Percentiles rank a stretch among this genome's conserved stretches.
Evolutionary conservation across 2,888 invertebrate genomes (phyloP).

Genomic region (Drosophila helvetica): DNA sequence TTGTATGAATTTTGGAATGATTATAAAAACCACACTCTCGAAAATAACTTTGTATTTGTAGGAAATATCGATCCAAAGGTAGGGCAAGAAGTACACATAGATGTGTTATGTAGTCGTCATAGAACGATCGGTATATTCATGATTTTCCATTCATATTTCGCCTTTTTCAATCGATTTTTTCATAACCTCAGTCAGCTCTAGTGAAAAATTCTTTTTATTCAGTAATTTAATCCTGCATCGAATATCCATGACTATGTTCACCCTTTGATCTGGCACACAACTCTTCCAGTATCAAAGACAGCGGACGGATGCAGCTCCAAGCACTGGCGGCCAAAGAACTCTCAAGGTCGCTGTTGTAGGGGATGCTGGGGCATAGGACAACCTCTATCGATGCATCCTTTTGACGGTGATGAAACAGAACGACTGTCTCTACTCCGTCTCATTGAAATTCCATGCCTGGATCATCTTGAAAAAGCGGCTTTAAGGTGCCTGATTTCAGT

Average conservation of each 20-base stretch:
- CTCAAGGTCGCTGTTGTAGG: constrained; percentile 97
- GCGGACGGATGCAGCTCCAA: not conserved
- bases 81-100: too few relatives aligned
- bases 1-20: too few relatives aligned
- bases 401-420: constrained; percentile 90
- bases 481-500: constrained; percentile 11
- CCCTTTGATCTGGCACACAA: not conserved
- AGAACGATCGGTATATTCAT: too few relatives aligned
- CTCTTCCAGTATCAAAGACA: not conserved
- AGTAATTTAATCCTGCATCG: too few relatives aligned
- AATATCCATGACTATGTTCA: not conserved
- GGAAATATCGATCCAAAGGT: too few relatives aligned
- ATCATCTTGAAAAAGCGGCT: constrained; percentile 10
- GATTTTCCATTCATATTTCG: too few relatives aligned
- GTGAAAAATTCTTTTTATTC: too few relatives aligned
- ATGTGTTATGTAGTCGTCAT: too few relatives aligned
- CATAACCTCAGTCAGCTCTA: too few relatives aligned
- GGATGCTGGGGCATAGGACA: constrained; percentile 99
- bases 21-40: too few relatives aligned
- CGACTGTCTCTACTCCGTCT: constrained; percentile 92
- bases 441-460: constrained; percentile 85
- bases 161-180: too few relatives aligned
- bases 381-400: constrained; percentile 93
- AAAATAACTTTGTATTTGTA: too few relatives aligned
- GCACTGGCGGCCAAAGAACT: constrained; percentile 82